Conservation (phyloP, 2,113 vertebrate species). For the Origma solitaria region DNA sequence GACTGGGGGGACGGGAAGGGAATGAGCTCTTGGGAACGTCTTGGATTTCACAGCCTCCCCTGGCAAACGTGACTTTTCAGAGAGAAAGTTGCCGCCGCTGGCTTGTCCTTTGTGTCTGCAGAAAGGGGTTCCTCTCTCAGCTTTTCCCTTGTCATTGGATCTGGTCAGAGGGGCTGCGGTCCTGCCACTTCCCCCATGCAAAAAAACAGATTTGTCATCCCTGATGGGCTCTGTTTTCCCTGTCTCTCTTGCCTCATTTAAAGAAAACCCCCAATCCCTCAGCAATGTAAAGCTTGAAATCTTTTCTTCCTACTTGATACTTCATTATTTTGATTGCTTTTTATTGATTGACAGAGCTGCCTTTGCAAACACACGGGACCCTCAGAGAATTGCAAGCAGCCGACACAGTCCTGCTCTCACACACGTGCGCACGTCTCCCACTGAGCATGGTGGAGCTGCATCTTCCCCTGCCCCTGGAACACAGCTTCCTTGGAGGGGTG, state of each 20-base stretch:
- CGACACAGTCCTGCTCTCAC: not conserved
- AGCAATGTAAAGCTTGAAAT: slow-evolving; percentile 28
- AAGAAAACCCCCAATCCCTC: slow-evolving; percentile 4
- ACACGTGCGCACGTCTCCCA: fast-evolving
- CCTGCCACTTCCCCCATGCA: slow-evolving; percentile 3
- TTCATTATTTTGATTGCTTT: slow-evolving; percentile 56
- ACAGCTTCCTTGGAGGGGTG: not conserved
- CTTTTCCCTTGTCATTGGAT: slow-evolving; percentile 60
- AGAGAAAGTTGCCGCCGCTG: slow-evolving; percentile 54
- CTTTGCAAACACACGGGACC: not conserved
- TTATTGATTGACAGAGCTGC: slow-evolving; percentile 57
- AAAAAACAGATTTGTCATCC: slow-evolving; percentile 32
- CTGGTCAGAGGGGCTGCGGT: not conserved
- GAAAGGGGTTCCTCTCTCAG: slow-evolving; percentile 38
- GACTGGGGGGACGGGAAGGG: not conserved
- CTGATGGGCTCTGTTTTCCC: not conserved
- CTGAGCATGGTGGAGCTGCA: fast-evolving
- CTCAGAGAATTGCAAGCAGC: slow-evolving; percentile 5
- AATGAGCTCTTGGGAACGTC: slow-evolving; percentile 55
- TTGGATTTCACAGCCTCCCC: slow-evolving; percentile 65
- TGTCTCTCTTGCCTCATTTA: slow-evolving; percentile 32
- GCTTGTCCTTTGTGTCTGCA: slow-evolving; percentile 58
- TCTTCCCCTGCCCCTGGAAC: not conserved
- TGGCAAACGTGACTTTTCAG: slow-evolving; percentile 70
- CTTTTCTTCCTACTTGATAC: slow-evolving; percentile 44